These are phyloP conservation scores for Tenthredo scrophulariae DNA, from an alignment of 2,888 invertebrate species.

Conservation along the genomic window DNA sequence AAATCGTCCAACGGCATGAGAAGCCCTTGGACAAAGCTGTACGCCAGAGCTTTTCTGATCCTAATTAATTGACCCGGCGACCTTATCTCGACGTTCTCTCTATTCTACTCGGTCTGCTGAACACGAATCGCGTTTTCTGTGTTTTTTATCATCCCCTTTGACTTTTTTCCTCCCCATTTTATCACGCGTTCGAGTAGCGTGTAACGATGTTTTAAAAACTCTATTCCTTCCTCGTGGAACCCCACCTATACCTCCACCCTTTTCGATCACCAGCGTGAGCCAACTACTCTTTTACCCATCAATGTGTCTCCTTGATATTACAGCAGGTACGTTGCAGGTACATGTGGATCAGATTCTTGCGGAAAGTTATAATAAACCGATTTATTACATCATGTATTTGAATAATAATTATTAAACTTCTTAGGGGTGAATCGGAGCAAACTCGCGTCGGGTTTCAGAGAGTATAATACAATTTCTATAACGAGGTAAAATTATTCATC, in stretches of 20 bases:
- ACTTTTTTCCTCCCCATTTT: not conserved
- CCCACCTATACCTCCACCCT: not conserved
- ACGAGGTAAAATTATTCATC: not conserved
- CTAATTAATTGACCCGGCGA: conserved; percentile 40
- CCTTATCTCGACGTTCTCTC: conserved; percentile 47
- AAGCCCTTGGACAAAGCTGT: conserved; percentile 23
- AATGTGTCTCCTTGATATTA: not conserved
- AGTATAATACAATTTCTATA: not conserved
- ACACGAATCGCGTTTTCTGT: not conserved
- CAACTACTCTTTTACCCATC: not conserved
- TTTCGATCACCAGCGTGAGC: not conserved
- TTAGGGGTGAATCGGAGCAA: not conserved
- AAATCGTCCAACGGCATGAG: conserved; percentile 37
- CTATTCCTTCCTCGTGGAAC: conserved; percentile 18
- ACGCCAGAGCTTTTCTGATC: conserved; percentile 21
- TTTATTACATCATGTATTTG: not conserved
- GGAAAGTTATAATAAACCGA: not conserved
- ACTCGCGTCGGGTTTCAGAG: not conserved
- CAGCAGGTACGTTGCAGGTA: not conserved
- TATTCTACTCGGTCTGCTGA: conserved; percentile 6
- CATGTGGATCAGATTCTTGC: not conserved
- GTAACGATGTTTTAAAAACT: conserved; percentile 28
- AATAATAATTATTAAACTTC: not conserved
- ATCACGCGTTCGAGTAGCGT: conserved; percentile 42
- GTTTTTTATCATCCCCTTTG: not conserved